A percentile compares a stretch with the other conserved stretches of the same genome.
Evolutionary conservation across 2,888 invertebrate species (phyloP).

Genomic region (Entomobrya proxima): DNA sequence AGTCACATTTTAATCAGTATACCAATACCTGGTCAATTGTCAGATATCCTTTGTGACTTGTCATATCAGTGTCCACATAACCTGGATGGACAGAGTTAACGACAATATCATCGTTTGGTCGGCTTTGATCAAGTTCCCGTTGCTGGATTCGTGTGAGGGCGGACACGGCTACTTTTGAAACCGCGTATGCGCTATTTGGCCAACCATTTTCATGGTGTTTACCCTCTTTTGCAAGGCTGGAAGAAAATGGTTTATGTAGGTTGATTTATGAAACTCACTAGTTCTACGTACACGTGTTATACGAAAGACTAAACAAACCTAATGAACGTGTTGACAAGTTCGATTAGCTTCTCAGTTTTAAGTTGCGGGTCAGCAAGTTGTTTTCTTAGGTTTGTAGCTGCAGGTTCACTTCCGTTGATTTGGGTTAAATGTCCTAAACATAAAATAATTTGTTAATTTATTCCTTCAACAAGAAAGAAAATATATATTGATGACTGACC

Average conservation of each 20-base stretch:
- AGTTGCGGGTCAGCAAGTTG: slow-evolving; percentile 81
- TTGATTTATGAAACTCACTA: neutral
- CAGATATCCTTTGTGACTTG: slow-evolving; percentile 18
- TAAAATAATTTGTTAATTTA: neutral
- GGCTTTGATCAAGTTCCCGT: slow-evolving; percentile 79
- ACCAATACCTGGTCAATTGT: too few relatives aligned
- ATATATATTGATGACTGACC: slow-evolving; percentile 76
- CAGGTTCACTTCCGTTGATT: slow-evolving; percentile 80
- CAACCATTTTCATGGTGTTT: slow-evolving; percentile 79
- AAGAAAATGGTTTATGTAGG: neutral
- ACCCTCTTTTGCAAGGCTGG: slow-evolving; percentile 79
- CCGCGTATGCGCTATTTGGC: slow-evolving; percentile 83
- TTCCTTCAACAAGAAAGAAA: neutral
- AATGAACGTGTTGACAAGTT: slow-evolving; percentile 84
- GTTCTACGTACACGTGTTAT: neutral
- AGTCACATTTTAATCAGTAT: too few relatives aligned
- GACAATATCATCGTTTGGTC: slow-evolving; percentile 81
- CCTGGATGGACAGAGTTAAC: slow-evolving; percentile 87
- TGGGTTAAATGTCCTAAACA: slow-evolving; percentile 80
- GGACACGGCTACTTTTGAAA: slow-evolving; percentile 86
- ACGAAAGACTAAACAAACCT: slow-evolving; percentile 77
- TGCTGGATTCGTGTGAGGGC: slow-evolving; percentile 85
- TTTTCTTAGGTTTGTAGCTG: slow-evolving; percentile 78
- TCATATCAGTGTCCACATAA: slow-evolving; percentile 76
- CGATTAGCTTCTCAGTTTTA: slow-evolving; percentile 81